Base-by-base conservation (phyloP, 2,113 vertebrate genomes). In the Amphiprion percula region DNA sequence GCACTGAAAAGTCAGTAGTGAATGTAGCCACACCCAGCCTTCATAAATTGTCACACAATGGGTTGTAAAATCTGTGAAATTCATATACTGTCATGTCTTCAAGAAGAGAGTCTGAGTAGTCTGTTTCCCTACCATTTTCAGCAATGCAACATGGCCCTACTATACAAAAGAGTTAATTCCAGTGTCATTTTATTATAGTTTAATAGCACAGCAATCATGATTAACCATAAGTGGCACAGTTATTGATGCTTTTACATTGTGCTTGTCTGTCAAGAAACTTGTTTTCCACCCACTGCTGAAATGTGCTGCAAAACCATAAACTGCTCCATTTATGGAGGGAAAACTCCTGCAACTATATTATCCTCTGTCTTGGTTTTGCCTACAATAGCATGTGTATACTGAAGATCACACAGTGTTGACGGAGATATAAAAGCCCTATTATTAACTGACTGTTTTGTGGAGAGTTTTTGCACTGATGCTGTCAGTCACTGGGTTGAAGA, bases 401-500 rank as follows among this genome's bases (percentile, higher is more conserved):
- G 54, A 87, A 68, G 62, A 74, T 79, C 73, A 53, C 69, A 76
- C 76, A 74, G 69, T 77, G 69, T 63, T 87, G 86, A 79, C 78
- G 77, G 59, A 65, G 55, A 87, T 71, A 84, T 89, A 82, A 82
- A 88, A 86, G 74, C 41, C 50, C 66, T 65, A 67, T 83, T 88
- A 84, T 87, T 80, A 84, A 83, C 72, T 70, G 84, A 24, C 71
- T 87, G 82, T 88, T 85, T 91, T 86, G 33, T 64, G 62, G 68
- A 82, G 61, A 17, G 46, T 77, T 80, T 87, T 85, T 82, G 49
- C 26, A 50, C 69, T 63, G 47, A 76, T 63, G 68, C 67, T 87
- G 79, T 83, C 87, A 79, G 83, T 83, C 84, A 65, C 60, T 90
- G 84, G 83, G 64, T 88, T 64, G 79, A 82, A 84, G 74, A 86